Evolutionary conservation across 1,140 invertebrate species (phyloP), one percentile per base, ranked within the genome.

Genomic region (Drosophila jambulina): DNA sequence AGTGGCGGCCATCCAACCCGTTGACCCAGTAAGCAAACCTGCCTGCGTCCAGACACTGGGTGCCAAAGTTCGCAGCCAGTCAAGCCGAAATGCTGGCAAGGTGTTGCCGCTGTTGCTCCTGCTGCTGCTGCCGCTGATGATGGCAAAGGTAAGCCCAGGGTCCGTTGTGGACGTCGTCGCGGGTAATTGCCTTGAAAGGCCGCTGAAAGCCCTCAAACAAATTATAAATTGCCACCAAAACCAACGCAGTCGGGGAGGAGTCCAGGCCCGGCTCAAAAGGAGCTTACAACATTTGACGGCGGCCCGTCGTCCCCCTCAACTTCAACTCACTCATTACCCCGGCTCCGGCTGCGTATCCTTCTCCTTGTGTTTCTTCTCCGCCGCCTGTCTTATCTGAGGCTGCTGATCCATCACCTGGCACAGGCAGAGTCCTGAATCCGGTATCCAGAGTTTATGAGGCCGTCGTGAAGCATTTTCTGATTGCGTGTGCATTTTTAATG

Each of bases 401-500:
- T 56, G 72, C 78, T 83, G 84, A 87, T 87, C 80, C 83, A 87
- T 87, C 83, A 87, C 78, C 80, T 62, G 78, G 67, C 46, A 23
- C 48, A 19, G 25, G 17, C 34, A 13, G 27, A 25, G 21, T 59
- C 45, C 57, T 34, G 56, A 62, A 48, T 71, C 64, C 34, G 15
- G 42, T n/a, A 40, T 21, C 43, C 49, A 23, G 40, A 51, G 51
- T 69, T 69, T 63, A 59, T 78, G 75, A 49, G 71, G 40, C 68
- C 71, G 64, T 48, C 51, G 56, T 77, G 77, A 62, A 80, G 65
- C 74, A 88, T 84, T 87, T 88, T 87, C 84, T 88, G 84, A 87
- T 87, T 87, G 84, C 84, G 84, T 87, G 84, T 87, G 84, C 80
- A 87, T 87, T 88, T 87, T 87, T 87, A 87, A 87, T 87, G 85